Evolutionary conservation across 2,888 invertebrate genomes (phyloP).

Genomic region (Caradrina kadenii): DNA sequence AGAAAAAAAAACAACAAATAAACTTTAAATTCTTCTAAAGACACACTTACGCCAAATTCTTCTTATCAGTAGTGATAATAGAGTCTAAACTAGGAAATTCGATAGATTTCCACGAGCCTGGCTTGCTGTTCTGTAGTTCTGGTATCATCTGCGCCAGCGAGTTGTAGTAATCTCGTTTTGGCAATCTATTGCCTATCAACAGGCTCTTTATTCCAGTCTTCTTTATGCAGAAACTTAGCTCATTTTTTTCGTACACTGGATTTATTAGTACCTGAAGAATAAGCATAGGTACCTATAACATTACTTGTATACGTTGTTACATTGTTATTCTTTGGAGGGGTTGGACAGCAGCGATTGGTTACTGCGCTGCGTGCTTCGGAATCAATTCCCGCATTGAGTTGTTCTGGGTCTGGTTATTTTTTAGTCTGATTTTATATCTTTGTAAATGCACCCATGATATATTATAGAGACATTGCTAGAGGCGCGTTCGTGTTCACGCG

Average conservation of each 20-base stretch:
- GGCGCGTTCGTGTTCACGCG: no score
- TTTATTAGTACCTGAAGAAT: slow-evolving; percentile 93
- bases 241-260: slow-evolving; percentile 93
- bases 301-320: no score
- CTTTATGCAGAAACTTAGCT: slow-evolving; percentile 93
- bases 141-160: slow-evolving; percentile 91
- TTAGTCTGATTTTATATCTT: no score
- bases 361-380: no score
- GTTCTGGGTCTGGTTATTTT: no score
- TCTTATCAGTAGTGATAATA: slow-evolving; percentile 90
- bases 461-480: no score
- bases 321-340: no score
- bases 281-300: no score
- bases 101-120: slow-evolving; percentile 85
- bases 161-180: slow-evolving; percentile 92
- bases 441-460: no score
- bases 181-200: slow-evolving; percentile 91
- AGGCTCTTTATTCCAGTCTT: slow-evolving; percentile 93
- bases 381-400: no score
- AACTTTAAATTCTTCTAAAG: not conserved
- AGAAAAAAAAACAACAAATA: no score
- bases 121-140: slow-evolving; percentile 84
- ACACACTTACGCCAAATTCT: slow-evolving; percentile 88
- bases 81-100: slow-evolving; percentile 88
- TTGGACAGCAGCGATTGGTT: no score